These are phyloP conservation scores for Lordiphosa mommai DNA, from an alignment of 1,140 invertebrate genomes.

Conservation along the genomic window DNA sequence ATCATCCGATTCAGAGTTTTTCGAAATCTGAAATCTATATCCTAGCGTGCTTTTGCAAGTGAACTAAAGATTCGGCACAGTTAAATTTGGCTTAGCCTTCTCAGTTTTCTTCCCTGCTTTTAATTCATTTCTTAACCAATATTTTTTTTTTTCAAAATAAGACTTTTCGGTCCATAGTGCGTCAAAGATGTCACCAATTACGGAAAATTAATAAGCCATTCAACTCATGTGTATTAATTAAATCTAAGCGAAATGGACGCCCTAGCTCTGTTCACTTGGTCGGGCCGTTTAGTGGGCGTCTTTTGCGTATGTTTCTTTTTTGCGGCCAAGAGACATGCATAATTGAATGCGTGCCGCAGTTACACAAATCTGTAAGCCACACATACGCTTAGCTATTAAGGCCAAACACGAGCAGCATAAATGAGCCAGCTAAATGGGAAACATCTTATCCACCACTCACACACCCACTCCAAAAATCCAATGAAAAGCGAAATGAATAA, in stretches of 20 bases:
- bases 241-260: conserved; percentile 30
- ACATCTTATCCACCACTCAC: conserved; percentile 1
- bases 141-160: no score
- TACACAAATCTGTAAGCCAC: conserved; percentile 46
- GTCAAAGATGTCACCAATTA: conserved; percentile 51
- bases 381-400: conserved; percentile 33
- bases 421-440: conserved; percentile 23
- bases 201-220: conserved; percentile 43
- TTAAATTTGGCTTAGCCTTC: no score
- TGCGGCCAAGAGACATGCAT: conserved; percentile 31
- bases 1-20: no score
- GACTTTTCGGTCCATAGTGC: no score
- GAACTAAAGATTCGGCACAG: no score
- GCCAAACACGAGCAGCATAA: conserved; percentile 40
- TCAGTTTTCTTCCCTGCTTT: no score
- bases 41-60: no score
- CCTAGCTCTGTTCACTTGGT: not conserved
- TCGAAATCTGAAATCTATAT: no score
- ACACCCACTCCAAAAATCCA: conserved; percentile 17
- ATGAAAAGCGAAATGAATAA: conserved; percentile 66
- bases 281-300: no score
- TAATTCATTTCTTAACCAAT: no score
- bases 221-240: conserved; percentile 63
- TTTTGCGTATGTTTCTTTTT: no score
- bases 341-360: conserved; percentile 58